Base-by-base conservation (phyloP, 2,113 vertebrate genomes). In the Elachura formosa region DNA sequence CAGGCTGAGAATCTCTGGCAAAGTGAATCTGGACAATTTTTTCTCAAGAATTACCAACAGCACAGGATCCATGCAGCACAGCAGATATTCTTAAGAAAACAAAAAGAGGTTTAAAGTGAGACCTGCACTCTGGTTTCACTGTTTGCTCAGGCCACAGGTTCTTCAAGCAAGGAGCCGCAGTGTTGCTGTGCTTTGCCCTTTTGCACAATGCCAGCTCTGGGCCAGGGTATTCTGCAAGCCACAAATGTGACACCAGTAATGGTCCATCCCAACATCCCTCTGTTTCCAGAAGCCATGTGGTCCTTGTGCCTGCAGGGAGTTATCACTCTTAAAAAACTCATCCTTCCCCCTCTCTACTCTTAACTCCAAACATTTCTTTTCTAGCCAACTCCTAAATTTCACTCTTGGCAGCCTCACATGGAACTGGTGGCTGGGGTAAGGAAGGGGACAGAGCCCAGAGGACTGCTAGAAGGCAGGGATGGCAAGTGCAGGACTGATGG, bases 141-240 rank as follows among this genome's bases (percentile, higher is more conserved):
- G 10, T 22, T 74, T 43, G 23, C 40, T 82, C 24, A 55, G 31
- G 77, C 10, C 43, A 45, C 51, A 66, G 34, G 14, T 33, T 68
- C 38, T 49, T 48, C 21, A 24, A 49, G 73, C 0, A 0, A 72
- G 56, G 31, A 84, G 64, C 0, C 0, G 43, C 0, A 0, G 6
- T n/a, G 87, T 41, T 54, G 67, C 54, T 56, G 28, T 10, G 29
- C 21, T 87, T 40, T 51, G 41, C 45, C 38, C 1, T 0, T 52
- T 25, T 49, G 36, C 21, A 33, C 29, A 54, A 36, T 10, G 48
- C 43, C 64, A 58, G 43, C 24, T 26, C 34, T 58, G 36, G 62
- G 28, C 48, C 10, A 20, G 3, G 1, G 34, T n/a, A 20, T 7
- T 19, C 18, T 11, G 31, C 0, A 0, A 91, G 34, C 33, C 82